Evolutionary conservation across 2,113 vertebrate genomes (phyloP).

Genomic region (Hylia prasina): DNA sequence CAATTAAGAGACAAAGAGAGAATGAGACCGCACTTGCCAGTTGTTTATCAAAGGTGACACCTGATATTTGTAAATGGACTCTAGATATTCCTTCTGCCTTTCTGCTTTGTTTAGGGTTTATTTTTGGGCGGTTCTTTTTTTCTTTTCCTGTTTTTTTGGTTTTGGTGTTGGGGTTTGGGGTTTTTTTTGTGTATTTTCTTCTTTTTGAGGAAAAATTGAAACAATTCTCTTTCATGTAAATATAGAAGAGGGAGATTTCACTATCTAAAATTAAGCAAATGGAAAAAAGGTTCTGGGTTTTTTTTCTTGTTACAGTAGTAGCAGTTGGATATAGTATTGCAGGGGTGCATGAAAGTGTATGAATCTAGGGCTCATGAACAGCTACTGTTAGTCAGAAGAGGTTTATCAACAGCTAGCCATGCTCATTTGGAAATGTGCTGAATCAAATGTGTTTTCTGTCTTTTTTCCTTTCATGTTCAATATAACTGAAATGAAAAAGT

Average conservation of each 20-base stretch:
- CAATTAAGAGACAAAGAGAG: background rate
- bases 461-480: background rate
- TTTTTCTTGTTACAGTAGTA: background rate
- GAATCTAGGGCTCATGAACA: background rate
- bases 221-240: background rate
- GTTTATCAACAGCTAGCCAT: background rate
- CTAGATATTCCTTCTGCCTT: background rate
- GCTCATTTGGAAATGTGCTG: background rate
- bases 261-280: background rate
- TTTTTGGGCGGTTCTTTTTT: background rate
- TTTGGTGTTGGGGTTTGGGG: no score
- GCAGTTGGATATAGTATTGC: background rate
- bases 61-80: background rate
- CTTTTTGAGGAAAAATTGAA: background rate
- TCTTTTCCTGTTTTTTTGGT: background rate
- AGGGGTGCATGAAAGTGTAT: fast-evolving
- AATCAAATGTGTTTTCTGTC: background rate
- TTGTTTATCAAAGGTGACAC: background rate
- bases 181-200: background rate
- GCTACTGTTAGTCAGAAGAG: background rate
- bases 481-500: background rate
- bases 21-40: background rate
- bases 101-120: background rate
- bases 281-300: fast-evolving
- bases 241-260: background rate